A percentile compares a stretch with the other conserved stretches of the same genome.
These are phyloP conservation scores for Campopleginae sp. DNA, from an alignment of 2,888 invertebrate genomes.

Conservation along the genomic window DNA sequence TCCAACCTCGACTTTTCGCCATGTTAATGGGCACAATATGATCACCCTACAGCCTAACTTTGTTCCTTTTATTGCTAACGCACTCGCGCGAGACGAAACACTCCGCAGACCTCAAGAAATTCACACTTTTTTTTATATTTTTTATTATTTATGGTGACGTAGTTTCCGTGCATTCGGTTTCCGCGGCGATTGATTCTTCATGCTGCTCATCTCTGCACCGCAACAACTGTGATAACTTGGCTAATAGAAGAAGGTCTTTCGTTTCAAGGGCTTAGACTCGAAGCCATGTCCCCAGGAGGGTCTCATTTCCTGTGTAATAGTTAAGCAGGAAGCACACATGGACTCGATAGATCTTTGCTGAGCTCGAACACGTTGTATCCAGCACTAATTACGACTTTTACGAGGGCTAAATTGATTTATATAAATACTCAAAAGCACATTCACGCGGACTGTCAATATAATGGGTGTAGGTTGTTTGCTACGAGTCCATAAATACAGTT, in stretches of 20 bases:
- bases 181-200: background rate
- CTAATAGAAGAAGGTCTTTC: conserved; percentile 6
- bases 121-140: background rate
- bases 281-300: background rate
- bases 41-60: conserved; percentile 72
- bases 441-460: conserved; percentile 31
- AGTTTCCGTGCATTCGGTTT: background rate
- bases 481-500: conserved; percentile 61
- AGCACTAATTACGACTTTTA: conserved; percentile 67
- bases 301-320: conserved; percentile 24
- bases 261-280: background rate
- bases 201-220: background rate
- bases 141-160: background rate
- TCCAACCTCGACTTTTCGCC: conserved; percentile 81
- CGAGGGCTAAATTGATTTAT: conserved; percentile 63
- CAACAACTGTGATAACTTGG: conserved; percentile 7
- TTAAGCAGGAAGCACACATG: conserved; percentile 52
- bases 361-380: conserved; percentile 49
- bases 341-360: conserved; percentile 39
- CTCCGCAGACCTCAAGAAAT: conserved; percentile 10
- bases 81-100: conserved; percentile 1
- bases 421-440: conserved; percentile 49
- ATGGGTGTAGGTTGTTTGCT: conserved; percentile 46
- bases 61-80: conserved; percentile 26
- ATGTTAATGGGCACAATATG: conserved; percentile 83